Evolutionary conservation across 2,113 vertebrate species (phyloP), one percentile per base, ranked within the genome.

Genomic region (Mustela nigripes): DNA sequence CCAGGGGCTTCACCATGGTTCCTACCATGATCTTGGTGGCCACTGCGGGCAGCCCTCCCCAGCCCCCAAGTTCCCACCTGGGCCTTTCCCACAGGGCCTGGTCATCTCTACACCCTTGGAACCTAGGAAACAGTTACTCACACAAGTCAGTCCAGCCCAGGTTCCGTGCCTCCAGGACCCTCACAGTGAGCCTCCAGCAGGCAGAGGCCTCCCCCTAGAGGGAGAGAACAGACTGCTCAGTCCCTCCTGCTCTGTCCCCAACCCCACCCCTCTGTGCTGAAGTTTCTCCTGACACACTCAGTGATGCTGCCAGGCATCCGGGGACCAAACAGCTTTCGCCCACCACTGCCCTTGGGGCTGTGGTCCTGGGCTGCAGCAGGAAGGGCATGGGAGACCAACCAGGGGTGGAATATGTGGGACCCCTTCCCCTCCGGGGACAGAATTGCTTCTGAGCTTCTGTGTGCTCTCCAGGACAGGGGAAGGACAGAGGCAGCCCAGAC

Each of bases 121-220:
- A 4, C 39, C 58, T 96, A 56, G 80, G 89, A 74, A 28, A 28
- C 39, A 9, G 42, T 22, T 98, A 98, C 99, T 99, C 97, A 99
- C 99, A 97, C 65, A 98, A n/a, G 87, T 99, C 99, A 94, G 97
- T 87, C 92, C 80, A 93, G 91, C 31, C 98, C 95, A 99, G 98
- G 84, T 98, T 98, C 80, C 94, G 98, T 5, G 99, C 97, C 94
- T 98, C 98, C 97, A 99, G 98, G 89, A 99, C 95, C 95, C 89
- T 98, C 95, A 99, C 98, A 7, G 98, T 98, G 56, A 99, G 98
- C 87, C 88, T 83, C 81, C 96, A 98, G 82, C 98, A 99, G 89
- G 95, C 48, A 58, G 98, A 96, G 1, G 73, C 89, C 92, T 98
- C 97, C 83, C 86, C 87, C 97, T 98, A 96, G n/a, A 92, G 67